These are phyloP conservation scores for Tricholaema leucomelas DNA, from an alignment of 2,113 vertebrate species.

Conservation along the genomic window DNA sequence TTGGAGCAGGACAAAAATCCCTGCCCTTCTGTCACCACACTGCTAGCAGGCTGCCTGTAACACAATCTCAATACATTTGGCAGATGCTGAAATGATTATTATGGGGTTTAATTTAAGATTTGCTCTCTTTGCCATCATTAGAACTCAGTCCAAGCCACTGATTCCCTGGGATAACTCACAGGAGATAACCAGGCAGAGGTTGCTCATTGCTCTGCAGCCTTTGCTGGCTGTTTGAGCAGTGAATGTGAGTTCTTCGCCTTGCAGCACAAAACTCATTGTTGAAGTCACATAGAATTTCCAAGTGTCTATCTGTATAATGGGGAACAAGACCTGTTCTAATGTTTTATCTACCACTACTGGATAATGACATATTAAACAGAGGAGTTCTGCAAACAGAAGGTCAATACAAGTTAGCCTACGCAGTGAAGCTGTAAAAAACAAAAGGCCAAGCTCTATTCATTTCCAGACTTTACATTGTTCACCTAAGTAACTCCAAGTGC, in stretches of 20 bases:
- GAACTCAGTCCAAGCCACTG: neutral
- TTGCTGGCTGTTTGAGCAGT: neutral
- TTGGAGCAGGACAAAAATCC: neutral
- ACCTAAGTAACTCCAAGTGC: rapidly evolving
- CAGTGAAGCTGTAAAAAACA: neutral
- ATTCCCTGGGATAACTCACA: neutral
- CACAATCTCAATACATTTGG: neutral
- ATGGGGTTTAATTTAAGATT: neutral
- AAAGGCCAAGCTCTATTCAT: rapidly evolving
- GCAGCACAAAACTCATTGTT: neutral
- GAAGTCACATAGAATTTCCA: neutral
- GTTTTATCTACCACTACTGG: neutral
- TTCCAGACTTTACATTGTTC: rapidly evolving
- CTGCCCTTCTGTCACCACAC: neutral
- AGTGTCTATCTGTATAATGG: rapidly evolving
- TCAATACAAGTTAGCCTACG: neutral
- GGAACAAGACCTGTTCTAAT: neutral
- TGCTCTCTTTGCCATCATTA: neutral
- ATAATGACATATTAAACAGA: rapidly evolving
- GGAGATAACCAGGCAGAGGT: neutral
- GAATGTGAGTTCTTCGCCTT: neutral
- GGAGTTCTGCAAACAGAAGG: neutral
- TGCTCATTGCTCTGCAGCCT: neutral
- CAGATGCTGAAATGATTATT: neutral
- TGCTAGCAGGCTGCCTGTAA: neutral